A percentile compares a stretch with the other conserved stretches of the same genome.
Conservation (phyloP, 2,797 vertebrate genomes). For the Artibeus lituratus region DNA sequence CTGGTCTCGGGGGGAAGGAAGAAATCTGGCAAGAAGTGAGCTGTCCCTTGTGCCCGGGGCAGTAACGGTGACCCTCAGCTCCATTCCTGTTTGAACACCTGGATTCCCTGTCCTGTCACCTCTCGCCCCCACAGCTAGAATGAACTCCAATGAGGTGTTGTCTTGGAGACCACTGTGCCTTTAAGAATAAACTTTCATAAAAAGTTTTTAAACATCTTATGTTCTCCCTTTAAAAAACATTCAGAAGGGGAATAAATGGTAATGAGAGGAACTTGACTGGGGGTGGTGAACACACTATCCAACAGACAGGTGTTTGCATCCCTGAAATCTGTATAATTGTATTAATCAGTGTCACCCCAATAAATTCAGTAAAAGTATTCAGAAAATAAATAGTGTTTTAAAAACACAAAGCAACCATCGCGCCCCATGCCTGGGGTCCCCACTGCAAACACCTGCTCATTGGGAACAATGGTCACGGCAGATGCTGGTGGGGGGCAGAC, state of each 20-base stretch:
- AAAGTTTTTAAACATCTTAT: not conserved
- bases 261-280: not conserved
- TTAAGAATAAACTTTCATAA: not conserved
- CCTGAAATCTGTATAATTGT: not conserved
- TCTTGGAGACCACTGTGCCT: not conserved
- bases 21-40: not conserved
- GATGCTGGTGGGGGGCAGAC: not conserved
- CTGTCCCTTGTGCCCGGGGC: not conserved
- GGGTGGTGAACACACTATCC: not conserved
- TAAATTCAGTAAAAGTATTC: not conserved
- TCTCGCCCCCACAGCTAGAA: not conserved
- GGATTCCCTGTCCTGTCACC: not conserved
- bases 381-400: not conserved
- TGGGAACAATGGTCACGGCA: not conserved
- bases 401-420: not conserved
- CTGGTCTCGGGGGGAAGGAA: no score
- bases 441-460: not conserved
- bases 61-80: no score
- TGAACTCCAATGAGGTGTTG: not conserved
- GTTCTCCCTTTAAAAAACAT: not conserved
- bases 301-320: not conserved
- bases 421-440: not conserved
- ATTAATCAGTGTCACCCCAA: not conserved
- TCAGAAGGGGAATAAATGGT: not conserved
- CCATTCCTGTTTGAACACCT: not conserved